A percentile compares a stretch with the other conserved stretches of the same genome.
Evolutionary conservation across 2,797 vertebrate species (phyloP).

Genomic region (Ibycter americanus): DNA sequence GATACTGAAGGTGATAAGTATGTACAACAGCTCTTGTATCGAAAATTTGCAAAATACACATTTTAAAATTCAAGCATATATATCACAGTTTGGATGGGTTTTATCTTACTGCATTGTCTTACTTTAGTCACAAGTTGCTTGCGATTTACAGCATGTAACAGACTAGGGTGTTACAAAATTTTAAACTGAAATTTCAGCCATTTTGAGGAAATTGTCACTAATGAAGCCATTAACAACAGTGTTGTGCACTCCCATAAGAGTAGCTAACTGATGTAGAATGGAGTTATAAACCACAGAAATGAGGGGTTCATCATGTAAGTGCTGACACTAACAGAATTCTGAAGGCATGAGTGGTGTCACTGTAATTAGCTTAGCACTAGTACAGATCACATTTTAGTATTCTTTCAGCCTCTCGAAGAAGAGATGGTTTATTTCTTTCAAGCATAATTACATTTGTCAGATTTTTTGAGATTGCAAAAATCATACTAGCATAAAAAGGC

Average conservation of each 20-base stretch:
- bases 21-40: neutral
- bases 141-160: neutral
- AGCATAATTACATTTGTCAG: slow-evolving; percentile 26
- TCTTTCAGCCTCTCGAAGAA: neutral
- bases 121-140: neutral
- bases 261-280: neutral
- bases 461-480: slow-evolving; percentile 9
- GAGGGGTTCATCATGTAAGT: neutral
- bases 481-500: neutral
- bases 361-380: slow-evolving; percentile 22
- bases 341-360: neutral
- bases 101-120: neutral
- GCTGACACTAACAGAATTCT: neutral
- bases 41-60: neutral
- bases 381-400: neutral
- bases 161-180: neutral
- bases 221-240: neutral
- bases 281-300: neutral
- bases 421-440: slow-evolving; percentile 35
- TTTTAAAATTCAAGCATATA: neutral
- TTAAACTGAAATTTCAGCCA: neutral
- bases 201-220: neutral
- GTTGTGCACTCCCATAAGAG: neutral
- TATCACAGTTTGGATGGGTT: neutral
- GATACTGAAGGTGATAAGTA: neutral